Evolutionary conservation across 2,113 vertebrate species (phyloP).

Genomic region (Ciconia boyciana): DNA sequence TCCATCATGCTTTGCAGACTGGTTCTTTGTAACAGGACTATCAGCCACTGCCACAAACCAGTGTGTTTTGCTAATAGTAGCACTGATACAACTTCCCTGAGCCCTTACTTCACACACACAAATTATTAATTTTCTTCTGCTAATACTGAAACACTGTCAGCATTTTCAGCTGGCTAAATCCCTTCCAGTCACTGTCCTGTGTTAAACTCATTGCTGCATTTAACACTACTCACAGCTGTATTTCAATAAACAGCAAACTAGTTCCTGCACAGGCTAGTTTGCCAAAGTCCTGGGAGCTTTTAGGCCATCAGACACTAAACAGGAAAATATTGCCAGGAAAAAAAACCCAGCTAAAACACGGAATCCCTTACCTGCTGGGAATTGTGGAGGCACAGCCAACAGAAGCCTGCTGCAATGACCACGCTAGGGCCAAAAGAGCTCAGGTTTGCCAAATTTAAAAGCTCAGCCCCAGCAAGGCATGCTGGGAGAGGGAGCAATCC

Average conservation of each 20-base stretch:
- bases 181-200: not conserved
- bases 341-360: not conserved
- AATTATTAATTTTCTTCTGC: not conserved
- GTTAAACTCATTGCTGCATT: not conserved
- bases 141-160: not conserved
- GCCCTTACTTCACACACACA: not conserved
- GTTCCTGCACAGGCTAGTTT: not conserved
- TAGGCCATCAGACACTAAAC: not conserved
- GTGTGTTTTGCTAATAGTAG: not conserved
- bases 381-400: not conserved
- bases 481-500: not conserved
- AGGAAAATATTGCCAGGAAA: not conserved
- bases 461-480: not conserved
- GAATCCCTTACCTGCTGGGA: constrained; percentile 14
- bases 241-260: not conserved
- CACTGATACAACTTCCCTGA: not conserved
- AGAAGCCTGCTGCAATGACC: not conserved
- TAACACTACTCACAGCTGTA: not conserved
- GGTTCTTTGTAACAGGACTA: not conserved
- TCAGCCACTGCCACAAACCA: not conserved
- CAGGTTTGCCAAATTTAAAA: not conserved
- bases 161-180: not conserved
- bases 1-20: not conserved
- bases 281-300: not conserved
- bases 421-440: fast-evolving